phyloP scores from a whole-genome alignment of 37 sponge, comb jelly and placozoan genomes.

The Eunapius fragilis region DNA sequence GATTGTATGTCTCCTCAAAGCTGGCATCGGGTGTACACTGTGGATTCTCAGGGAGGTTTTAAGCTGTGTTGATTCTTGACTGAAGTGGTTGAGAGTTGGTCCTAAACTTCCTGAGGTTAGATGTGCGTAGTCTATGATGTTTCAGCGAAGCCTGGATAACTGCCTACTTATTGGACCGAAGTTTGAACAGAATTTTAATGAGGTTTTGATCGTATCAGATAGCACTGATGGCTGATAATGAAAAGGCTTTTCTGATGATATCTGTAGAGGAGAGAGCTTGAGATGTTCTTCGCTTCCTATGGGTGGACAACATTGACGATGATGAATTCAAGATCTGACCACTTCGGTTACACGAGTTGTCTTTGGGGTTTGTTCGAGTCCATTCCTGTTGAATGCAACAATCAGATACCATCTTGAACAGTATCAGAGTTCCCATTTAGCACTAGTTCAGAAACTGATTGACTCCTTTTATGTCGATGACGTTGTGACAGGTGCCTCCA shows the following conservation, averaged over 20 bases:
- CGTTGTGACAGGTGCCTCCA: slow-evolving; percentile 11
- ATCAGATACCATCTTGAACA: slow-evolving; percentile 37
- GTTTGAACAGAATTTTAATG: not conserved
- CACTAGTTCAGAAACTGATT: slow-evolving; percentile 11
- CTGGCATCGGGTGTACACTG: no score
- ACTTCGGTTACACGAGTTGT: slow-evolving; percentile 30
- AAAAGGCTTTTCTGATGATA: no score
- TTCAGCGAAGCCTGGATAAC: no score
- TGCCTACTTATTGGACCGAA: no score
- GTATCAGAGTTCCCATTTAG: slow-evolving; percentile 12
- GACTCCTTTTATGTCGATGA: slow-evolving; percentile 47
- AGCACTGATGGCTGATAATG: no score
- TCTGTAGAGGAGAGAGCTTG: slow-evolving; percentile 16
- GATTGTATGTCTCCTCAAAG: slow-evolving; percentile 2
- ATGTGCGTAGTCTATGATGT: no score
- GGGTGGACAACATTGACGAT: slow-evolving; percentile 27
- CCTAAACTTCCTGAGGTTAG: slow-evolving; percentile 43
- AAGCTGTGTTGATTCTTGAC: slow-evolving; percentile 1
- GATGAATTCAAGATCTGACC: not conserved
- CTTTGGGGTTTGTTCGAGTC: slow-evolving; percentile 60
- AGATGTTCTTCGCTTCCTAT: slow-evolving; percentile 50
- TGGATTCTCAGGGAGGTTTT: no score
- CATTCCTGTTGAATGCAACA: slow-evolving; percentile 39
- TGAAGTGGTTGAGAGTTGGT: slow-evolving; percentile 26
- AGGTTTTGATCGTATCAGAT: no score